These are phyloP conservation scores for Periphyllus acericola DNA, from an alignment of 2,888 invertebrate genomes.

Conservation along the genomic window DNA sequence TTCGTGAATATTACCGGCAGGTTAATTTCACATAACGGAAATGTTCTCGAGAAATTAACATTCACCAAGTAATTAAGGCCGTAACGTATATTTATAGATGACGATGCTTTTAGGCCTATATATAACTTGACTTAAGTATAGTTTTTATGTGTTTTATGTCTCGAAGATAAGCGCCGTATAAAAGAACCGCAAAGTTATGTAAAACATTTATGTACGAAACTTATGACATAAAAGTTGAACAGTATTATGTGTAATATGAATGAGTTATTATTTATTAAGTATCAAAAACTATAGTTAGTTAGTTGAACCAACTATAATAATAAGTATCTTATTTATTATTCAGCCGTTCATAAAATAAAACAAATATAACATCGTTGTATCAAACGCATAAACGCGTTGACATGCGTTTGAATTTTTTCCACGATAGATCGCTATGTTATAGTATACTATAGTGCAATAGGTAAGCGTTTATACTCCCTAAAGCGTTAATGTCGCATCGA, in stretches of 20 bases:
- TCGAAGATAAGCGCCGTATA: neutral
- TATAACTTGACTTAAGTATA: neutral
- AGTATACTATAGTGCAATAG: too few species aligned
- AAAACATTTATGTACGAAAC: constrained; percentile 14
- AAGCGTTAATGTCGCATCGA: neutral
- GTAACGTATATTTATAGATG: neutral
- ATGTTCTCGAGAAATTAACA: neutral
- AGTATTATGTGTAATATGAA: neutral
- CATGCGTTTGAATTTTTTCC: neutral
- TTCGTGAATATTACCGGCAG: too few species aligned
- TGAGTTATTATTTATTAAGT: constrained; percentile 37
- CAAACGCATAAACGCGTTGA: neutral
- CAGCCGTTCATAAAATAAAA: neutral
- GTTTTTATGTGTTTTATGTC: constrained; percentile 18
- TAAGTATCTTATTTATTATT: constrained; percentile 8
- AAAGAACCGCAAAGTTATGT: neutral
- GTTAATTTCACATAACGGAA: too few species aligned
- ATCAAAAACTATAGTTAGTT: constrained; percentile 5
- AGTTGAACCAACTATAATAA: neutral
- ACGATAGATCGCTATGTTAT: neutral
- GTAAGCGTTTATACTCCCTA: too few species aligned
- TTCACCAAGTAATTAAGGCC: constrained; percentile 4
- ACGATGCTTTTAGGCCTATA: neutral
- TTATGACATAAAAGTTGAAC: neutral
- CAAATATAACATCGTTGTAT: neutral